Conservation (phyloP, 2,888 invertebrate genomes). For the Dorcus parallelipipedus region DNA sequence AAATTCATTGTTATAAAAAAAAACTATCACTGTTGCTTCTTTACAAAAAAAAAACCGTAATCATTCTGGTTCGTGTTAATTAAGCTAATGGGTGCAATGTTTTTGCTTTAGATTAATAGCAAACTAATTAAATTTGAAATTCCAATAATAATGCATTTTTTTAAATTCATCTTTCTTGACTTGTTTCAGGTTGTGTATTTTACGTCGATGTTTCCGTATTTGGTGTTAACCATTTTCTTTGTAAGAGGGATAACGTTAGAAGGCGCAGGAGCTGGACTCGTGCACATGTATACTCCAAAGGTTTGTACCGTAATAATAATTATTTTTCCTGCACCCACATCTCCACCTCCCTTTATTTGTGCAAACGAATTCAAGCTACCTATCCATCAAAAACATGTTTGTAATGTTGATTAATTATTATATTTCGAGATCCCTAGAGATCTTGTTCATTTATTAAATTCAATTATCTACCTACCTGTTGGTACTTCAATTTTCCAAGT, state of each 20-base stretch:
- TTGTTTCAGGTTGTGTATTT: conserved; percentile 82
- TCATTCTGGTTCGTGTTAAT: no score
- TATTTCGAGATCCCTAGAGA: no score
- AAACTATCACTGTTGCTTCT: no score
- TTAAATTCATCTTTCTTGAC: neutral
- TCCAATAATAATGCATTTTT: neutral
- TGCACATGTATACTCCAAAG: conserved; percentile 91
- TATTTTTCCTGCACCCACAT: no score
- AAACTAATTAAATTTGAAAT: neutral
- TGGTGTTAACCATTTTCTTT: conserved; percentile 92
- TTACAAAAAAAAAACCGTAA: neutral
- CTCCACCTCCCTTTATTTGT: no score
- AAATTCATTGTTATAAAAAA: no score
- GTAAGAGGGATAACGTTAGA: conserved; percentile 83
- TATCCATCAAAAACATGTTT: neutral
- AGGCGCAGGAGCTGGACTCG: conserved; percentile 80
- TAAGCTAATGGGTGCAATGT: no score
- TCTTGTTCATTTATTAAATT: no score
- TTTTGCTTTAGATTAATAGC: neutral
- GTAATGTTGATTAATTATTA: neutral
- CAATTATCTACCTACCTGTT: no score
- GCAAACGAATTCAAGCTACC: neutral
- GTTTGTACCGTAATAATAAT: conserved; percentile 48
- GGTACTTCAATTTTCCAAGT: neutral
- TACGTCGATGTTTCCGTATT: conserved; percentile 92